phyloP scores from a whole-genome alignment of 2,113 vertebrate genomes.

The Alethe castanea region DNA sequence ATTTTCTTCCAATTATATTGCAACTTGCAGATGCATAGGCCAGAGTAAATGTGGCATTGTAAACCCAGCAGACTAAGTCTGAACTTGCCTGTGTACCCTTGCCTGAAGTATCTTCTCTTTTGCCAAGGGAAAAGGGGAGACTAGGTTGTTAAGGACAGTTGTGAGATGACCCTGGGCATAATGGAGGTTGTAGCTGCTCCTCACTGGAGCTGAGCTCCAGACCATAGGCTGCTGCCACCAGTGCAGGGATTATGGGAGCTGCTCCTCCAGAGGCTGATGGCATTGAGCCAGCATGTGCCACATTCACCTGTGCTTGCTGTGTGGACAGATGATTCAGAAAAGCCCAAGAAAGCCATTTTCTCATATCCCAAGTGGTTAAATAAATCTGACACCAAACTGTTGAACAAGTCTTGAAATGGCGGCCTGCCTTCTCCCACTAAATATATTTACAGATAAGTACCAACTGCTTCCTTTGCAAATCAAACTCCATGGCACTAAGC shows the following conservation, averaged over 20 bases:
- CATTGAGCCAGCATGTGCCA: fast-evolving
- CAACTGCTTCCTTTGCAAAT: not conserved
- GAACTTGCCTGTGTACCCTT: not conserved
- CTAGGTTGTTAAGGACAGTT: not conserved
- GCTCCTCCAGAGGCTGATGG: not conserved
- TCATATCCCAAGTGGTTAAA: not conserved
- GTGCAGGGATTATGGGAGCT: not conserved
- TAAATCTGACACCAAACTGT: not conserved
- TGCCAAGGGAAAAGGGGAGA: not conserved
- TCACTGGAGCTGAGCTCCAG: fast-evolving
- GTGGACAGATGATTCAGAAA: not conserved
- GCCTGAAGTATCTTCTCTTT: not conserved
- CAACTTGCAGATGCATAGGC: fast-evolving
- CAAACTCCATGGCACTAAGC: constrained; percentile 5
- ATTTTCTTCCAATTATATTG: not conserved
- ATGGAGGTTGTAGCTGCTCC: not conserved
- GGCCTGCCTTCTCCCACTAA: not conserved
- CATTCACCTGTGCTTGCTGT: fast-evolving
- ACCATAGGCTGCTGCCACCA: not conserved
- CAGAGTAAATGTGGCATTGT: not conserved
- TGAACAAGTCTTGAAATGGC: not conserved
- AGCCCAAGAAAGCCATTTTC: not conserved
- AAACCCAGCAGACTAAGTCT: not conserved
- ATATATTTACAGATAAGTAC: not conserved
- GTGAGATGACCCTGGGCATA: fast-evolving